Base-by-base conservation (phyloP, 2,113 vertebrate genomes). In the Cephalopterus ornatus region DNA sequence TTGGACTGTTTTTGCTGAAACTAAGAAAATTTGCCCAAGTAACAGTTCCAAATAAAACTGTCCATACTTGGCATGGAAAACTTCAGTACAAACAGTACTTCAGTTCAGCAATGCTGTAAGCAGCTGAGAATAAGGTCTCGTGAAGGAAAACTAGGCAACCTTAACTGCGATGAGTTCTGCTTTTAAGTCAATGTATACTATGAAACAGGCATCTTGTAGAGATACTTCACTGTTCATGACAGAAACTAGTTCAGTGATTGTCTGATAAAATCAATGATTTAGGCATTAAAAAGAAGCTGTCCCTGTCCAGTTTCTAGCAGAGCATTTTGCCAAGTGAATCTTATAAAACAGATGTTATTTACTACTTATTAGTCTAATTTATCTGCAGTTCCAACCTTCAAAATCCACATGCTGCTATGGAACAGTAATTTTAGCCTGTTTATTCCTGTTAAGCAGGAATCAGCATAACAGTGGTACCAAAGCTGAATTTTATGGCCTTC, bases 11-110 rank as follows among this genome's bases (percentile, higher is more conserved):
- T 95, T 88, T 86, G 52, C 39, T 78, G 85, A 88, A 96, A 93
- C 56, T 65, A 81, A 75, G 90, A 89, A 94, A 96, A 94, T 78
- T 28, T 84, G 52, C n/a, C 37, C 6, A 83, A 94, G 72, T 85
- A 95, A 72, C 22, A 71, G 59, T 9, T 93, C 82, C 82, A 94
- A 93, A 85, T 59, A 85, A 90, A 93, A 59, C 58, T 71, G 83
- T 94, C 96, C 93, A 89, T 95, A 96, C 96, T 96, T 93, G 93
- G 95, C 96, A 92, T 94, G 93, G 95, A 96, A 97, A 96, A 95
- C 90, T 95, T 92, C 72, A 88, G 63, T 62, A 44, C 75, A 88
- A 95, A 93, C 63, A 75, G n/a, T n/a, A n/a, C n/a, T n/a, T n/a
- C n/a, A n/a, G 74, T 66, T 81, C 27, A 93, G 88, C 88, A 94